These are phyloP conservation scores for Pachyuromys duprasi DNA, from an alignment of 2,797 vertebrate species.

Conservation along the genomic window DNA sequence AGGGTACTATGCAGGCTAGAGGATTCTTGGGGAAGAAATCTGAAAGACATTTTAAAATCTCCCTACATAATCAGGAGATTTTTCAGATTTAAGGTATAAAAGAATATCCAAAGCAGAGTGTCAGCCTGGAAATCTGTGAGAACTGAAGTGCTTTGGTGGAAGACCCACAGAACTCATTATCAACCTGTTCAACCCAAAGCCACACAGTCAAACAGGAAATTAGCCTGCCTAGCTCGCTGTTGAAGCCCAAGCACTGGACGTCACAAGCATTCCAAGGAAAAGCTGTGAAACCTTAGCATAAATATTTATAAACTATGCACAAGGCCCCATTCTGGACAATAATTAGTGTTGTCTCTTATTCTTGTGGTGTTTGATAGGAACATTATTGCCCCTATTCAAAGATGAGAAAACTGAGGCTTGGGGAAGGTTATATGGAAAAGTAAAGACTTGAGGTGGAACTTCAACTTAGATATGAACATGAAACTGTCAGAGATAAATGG, in stretches of 20 bases:
- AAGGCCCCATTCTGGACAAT: not conserved
- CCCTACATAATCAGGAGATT: not conserved
- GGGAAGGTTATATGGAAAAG: not conserved
- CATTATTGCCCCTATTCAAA: not conserved
- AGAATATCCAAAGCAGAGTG: not conserved
- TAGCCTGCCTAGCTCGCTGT: not conserved
- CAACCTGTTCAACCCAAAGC: not conserved
- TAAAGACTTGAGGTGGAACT: not conserved
- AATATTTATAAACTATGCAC: fast-evolving
- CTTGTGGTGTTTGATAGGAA: not conserved
- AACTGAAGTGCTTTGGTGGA: not conserved
- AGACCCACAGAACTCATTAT: not conserved
- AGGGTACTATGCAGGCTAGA: not conserved
- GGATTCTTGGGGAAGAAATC: not conserved
- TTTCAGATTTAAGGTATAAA: not conserved
- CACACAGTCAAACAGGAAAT: not conserved
- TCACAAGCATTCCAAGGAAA: not conserved
- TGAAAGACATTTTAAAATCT: not conserved
- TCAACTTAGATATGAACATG: not conserved
- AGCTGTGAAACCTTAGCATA: not conserved
- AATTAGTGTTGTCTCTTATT: fast-evolving
- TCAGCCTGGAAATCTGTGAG: not conserved
- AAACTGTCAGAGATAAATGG: not conserved
- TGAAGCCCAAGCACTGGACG: not conserved
- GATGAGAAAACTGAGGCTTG: not conserved